A percentile compares a stretch with the other conserved stretches of the same genome.
Evolutionary conservation across 2,113 vertebrate genomes (phyloP).

Genomic region (Carollia perspicillata): DNA sequence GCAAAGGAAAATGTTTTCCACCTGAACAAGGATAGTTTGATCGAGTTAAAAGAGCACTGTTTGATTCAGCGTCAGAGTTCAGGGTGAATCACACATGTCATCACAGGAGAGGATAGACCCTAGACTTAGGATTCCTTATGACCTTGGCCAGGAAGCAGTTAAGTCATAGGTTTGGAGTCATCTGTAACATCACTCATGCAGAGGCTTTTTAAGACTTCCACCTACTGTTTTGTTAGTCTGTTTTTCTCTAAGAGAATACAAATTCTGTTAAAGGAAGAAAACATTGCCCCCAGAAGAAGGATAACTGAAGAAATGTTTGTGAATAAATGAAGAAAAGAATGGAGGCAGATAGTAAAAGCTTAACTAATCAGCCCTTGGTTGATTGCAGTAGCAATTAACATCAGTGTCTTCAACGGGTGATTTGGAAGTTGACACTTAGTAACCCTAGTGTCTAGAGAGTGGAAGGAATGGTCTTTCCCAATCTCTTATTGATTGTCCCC

Average conservation of each 20-base stretch:
- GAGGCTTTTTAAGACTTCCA: not conserved
- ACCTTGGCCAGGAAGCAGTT: not conserved
- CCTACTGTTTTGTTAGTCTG: not conserved
- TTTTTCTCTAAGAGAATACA: not conserved
- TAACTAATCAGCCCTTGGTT: not conserved
- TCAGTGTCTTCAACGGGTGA: not conserved
- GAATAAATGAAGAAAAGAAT: conserved; percentile 1
- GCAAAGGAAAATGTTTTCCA: not conserved
- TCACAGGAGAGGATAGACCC: not conserved
- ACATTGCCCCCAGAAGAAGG: not conserved
- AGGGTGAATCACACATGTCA: not conserved
- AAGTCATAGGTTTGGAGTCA: not conserved
- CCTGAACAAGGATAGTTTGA: not conserved
- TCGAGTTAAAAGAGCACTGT: not conserved
- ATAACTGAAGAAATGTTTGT: not conserved
- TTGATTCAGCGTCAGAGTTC: not conserved
- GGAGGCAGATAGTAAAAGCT: not conserved
- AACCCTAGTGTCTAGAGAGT: not conserved
- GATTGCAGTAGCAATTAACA: not conserved
- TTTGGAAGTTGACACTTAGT: not conserved
- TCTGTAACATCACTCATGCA: not conserved
- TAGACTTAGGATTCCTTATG: not conserved
- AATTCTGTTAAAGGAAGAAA: not conserved
- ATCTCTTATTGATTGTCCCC: not conserved
- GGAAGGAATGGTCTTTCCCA: not conserved